phyloP scores from a whole-genome alignment of 2,797 vertebrate species.

The Cirrhinus mrigala region DNA sequence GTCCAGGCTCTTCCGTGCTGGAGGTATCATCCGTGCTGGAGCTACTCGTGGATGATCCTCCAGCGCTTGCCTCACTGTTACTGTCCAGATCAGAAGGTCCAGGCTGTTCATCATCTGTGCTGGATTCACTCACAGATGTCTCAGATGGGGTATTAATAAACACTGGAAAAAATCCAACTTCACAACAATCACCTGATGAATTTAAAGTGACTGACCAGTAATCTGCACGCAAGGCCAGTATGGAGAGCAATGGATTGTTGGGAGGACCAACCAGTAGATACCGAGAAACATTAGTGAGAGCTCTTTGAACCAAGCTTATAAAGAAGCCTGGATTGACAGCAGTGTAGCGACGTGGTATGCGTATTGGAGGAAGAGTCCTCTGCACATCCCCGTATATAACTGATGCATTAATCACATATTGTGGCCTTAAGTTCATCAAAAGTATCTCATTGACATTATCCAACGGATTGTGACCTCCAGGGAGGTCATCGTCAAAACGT shows the following conservation, averaged over 20 bases:
- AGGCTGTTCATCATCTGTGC: not conserved
- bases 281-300: not conserved
- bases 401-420: not conserved
- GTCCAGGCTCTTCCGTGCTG: not conserved
- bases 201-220: no score
- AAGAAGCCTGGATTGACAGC: not conserved
- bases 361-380: not conserved
- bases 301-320: not conserved
- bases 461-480: not conserved
- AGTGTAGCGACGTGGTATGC: not conserved
- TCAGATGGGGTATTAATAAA: not conserved
- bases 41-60: no score
- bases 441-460: not conserved
- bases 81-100: not conserved
- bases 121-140: not conserved
- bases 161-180: not conserved
- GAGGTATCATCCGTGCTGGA: not conserved
- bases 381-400: not conserved
- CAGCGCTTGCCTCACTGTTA: not conserved
- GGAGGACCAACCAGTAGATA: not conserved
- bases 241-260: not conserved
- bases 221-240: conserved; percentile 1
- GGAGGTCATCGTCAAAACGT: not conserved
- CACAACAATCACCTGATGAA: not conserved
- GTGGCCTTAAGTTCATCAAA: not conserved